These are phyloP conservation scores for Drosophila maculinotata DNA, from an alignment of 2,888 invertebrate genomes.

Conservation along the genomic window DNA sequence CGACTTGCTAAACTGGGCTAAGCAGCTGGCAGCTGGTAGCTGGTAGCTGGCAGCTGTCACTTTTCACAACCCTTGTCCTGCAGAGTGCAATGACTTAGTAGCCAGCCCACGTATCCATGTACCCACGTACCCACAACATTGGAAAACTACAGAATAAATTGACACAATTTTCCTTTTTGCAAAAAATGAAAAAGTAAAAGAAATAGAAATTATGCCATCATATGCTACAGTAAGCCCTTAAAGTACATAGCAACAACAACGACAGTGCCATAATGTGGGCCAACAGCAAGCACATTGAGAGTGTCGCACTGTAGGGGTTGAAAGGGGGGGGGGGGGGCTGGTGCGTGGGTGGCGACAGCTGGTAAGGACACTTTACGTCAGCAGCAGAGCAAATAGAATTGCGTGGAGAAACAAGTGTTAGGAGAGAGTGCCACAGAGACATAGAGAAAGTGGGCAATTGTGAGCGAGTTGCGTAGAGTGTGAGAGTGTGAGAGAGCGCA, in stretches of 20 bases:
- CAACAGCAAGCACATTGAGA: slow-evolving; percentile 63
- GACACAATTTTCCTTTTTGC: slow-evolving; percentile 44
- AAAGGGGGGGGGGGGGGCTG: slow-evolving; percentile 5
- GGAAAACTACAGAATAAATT: slow-evolving; percentile 28
- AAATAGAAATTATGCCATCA: slow-evolving; percentile 69
- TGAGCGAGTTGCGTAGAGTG: slow-evolving; percentile 23
- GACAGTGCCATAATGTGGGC: slow-evolving; percentile 59
- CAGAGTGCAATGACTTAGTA: slow-evolving; percentile 50
- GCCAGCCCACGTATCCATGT: slow-evolving; percentile 23
- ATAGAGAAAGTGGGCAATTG: slow-evolving; percentile 10
- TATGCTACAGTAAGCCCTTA: slow-evolving; percentile 55
- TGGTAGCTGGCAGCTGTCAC: slow-evolving; percentile 71
- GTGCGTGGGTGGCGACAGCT: slow-evolving; percentile 42
- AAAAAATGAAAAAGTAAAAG: slow-evolving; percentile 11
- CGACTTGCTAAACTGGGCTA: slow-evolving; percentile 62
- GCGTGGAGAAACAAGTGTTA: slow-evolving; percentile 24
- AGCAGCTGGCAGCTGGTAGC: slow-evolving; percentile 72
- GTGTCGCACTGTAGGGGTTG: slow-evolving; percentile 31
- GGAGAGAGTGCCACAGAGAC: slow-evolving; percentile 3
- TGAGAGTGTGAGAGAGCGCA: slow-evolving; percentile 10
- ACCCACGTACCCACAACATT: slow-evolving; percentile 18
- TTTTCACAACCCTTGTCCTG: slow-evolving; percentile 41
- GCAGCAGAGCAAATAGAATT: slow-evolving; percentile 63
- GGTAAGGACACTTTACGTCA: slow-evolving; percentile 76
- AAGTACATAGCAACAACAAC: slow-evolving; percentile 46